Base-by-base conservation (phyloP, 1,140 invertebrate species). In the Philotrypesis tridentata region DNA sequence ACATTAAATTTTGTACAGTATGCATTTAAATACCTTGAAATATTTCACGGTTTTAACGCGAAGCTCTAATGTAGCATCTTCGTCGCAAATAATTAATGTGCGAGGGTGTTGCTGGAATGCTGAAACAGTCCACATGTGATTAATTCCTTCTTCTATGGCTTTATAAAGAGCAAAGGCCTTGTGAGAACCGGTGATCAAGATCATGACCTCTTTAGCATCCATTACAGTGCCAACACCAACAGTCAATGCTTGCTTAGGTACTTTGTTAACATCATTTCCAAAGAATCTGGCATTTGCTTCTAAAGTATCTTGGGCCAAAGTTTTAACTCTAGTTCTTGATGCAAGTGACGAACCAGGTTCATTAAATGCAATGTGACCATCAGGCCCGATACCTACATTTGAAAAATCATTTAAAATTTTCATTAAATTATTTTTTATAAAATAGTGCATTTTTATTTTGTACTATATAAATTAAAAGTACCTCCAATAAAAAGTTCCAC, bases 61-160 rank as follows among this genome's bases (percentile, higher is more conserved):
- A 80, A 99, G 93, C 92, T 99, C 99, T 77, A 98, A 90, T 9
- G 99, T 99, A 61, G 99, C 98, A 92, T 98, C 97, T 92, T 99
- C 98, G 91, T 99, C 99, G 89, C 98, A 99, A 70, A 99, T 93
- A 92, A 99, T 98, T 25, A 99, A 93, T 7, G 97, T 96, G 84
- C 95, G 94, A 60, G 96, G 94, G 92, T 99, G 98, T 90, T 97
- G 97, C 92, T 99, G 99, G 92, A 99, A 99, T 37, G 98, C 98
- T 27, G 98, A 99, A 29, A 99, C 98, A 0, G 99, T 99, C 98
- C 99, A 99, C 99, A 99, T 99, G 92, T 99, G 99, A 93, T 98
- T 99, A 5, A 99, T 94, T 65, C 99, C 99, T 91, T 98, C 97
- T 92, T 99, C 98, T 84, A 99, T 97, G 2, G 98, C 98, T 89